Base-by-base conservation (phyloP, 2,113 vertebrate genomes). In the Corythaeola cristata region DNA sequence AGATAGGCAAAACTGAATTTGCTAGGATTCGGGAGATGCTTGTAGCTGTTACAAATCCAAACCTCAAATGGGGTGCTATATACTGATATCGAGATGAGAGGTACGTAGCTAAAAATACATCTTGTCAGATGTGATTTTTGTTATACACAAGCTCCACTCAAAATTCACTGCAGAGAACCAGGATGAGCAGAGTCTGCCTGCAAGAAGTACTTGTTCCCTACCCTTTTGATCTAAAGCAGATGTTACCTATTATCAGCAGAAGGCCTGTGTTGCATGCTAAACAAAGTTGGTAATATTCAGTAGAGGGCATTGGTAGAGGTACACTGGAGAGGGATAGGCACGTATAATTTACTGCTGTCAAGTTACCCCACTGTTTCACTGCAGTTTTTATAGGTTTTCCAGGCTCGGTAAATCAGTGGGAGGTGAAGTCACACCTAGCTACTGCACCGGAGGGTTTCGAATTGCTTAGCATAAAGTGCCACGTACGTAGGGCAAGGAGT, bases 161-260 rank as follows among this genome's bases (percentile, higher is more conserved):
- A 84, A 87, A 94, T 75, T 63, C 90, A 33, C 55, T 68, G 11
- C 68, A 76, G 82, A 85, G 37, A 86, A 26, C 21, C 28, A 77
- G 68, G 84, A 82, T 41, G 53, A 75, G 16, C 49, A 32, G 55
- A 81, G 49, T 75, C 74, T 82, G 73, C 50, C 76, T 78, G 77
- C 49, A 82, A 74, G 78, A 64, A 79, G 27, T 58, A n/a, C 74
- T 84, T 67, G 33, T 74, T 82, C 39, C 33, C 44, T 59, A 45
- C 17, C 28, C 44, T 66, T 90, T 87, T 95, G 87, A 89, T 94
- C 66, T 82, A 78, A 89, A 94, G 87, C 89, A 97, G 96, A 96
- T 95, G 91, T 59, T 93, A 53, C 39, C 9, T 49, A 78, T 93
- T 94, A 91, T 26, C 73, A 96, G 77, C 80, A 89, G 82, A 68